phyloP scores from a whole-genome alignment of 1,140 invertebrate species.

The Solenopsis invicta region DNA sequence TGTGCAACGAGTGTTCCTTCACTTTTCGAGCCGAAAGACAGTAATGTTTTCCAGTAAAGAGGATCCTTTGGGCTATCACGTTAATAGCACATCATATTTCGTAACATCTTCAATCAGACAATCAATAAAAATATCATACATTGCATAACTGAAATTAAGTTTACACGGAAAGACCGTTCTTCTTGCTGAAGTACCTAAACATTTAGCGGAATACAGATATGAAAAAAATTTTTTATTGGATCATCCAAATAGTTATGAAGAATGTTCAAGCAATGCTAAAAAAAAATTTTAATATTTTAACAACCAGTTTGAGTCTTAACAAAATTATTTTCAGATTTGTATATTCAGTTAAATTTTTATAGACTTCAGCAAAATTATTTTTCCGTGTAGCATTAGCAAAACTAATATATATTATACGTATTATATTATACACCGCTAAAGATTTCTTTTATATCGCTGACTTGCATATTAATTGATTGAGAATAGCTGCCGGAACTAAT shows the following conservation, averaged over 20 bases:
- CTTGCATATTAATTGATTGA: conserved; percentile 20
- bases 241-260: no score
- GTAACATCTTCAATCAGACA: background rate
- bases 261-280: no score
- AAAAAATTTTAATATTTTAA: no score
- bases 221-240: no score
- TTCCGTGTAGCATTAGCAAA: background rate
- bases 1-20: conserved; percentile 76
- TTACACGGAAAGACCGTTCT: background rate
- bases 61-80: conserved; percentile 29
- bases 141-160: background rate
- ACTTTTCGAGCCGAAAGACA: conserved; percentile 73
- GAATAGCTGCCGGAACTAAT: conserved; percentile 4
- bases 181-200: no score
- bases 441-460: conserved; percentile 2
- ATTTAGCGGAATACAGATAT: no score
- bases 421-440: background rate
- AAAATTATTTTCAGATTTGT: no score
- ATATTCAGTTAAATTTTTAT: no score
- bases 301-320: no score
- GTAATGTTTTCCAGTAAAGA: conserved; percentile 21
- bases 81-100: background rate
- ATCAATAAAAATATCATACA: background rate
- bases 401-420: background rate
- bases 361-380: no score